These are phyloP conservation scores for Coleophora deauratella DNA, from an alignment of 2,888 invertebrate species.

Conservation along the genomic window DNA sequence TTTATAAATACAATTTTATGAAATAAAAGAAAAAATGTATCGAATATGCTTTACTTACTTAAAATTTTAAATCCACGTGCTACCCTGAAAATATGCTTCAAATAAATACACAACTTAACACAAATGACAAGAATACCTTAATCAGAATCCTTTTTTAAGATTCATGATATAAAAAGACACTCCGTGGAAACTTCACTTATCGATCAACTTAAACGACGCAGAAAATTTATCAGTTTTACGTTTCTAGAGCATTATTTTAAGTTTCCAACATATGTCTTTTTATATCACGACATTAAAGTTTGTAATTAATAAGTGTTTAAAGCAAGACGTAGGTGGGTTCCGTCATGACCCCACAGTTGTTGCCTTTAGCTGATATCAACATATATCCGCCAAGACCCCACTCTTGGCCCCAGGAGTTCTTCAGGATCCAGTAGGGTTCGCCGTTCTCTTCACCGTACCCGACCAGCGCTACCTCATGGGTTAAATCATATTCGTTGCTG, in stretches of 20 bases:
- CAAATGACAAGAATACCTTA: neutral
- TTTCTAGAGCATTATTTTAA: too few species aligned
- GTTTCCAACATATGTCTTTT: too few species aligned
- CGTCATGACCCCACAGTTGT: slow-evolving; percentile 91
- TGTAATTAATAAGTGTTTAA: slow-evolving; percentile 29
- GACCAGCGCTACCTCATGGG: slow-evolving; percentile 92
- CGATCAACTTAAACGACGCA: too few species aligned
- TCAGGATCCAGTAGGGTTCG: slow-evolving; percentile 92
- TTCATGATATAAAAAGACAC: neutral
- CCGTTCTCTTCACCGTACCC: slow-evolving; percentile 89
- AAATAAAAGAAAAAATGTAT: too few species aligned
- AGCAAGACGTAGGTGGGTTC: slow-evolving; percentile 86
- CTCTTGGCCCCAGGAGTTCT: slow-evolving; percentile 95
- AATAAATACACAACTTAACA: neutral
- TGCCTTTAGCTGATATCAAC: slow-evolving; percentile 87
- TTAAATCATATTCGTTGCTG: slow-evolving; percentile 78
- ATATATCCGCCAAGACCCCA: slow-evolving; percentile 97
- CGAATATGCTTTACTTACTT: too few species aligned
- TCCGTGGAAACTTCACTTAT: neutral
- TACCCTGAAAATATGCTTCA: slow-evolving; percentile 9
- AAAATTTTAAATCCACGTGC: slow-evolving; percentile 8
- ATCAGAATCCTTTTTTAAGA: too few species aligned
- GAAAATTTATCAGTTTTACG: too few species aligned
- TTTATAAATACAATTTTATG: too few species aligned
- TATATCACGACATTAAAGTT: neutral